phyloP scores from a whole-genome alignment of 2,113 vertebrate genomes.

The Canis aureus region DNA sequence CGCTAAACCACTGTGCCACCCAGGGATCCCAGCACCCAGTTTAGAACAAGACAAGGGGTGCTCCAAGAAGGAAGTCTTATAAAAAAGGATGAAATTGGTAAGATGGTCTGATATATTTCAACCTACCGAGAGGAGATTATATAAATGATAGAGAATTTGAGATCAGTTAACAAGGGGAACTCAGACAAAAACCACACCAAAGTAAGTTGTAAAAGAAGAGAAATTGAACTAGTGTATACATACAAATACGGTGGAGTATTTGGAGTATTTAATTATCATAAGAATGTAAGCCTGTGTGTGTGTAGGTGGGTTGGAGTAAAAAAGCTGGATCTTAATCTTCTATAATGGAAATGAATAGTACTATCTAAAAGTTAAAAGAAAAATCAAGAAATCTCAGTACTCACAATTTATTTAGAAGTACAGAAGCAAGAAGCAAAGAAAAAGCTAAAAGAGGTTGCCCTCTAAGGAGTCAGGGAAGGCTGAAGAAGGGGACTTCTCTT shows the following conservation, averaged over 20 bases:
- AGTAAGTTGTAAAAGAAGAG: neutral
- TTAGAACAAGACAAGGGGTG: neutral
- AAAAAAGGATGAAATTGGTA: neutral
- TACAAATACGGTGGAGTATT: neutral
- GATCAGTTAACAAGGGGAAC: neutral
- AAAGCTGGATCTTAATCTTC: neutral
- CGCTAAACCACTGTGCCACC: too few relatives aligned
- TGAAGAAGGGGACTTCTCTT: neutral
- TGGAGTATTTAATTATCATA: neutral
- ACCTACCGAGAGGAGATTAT: neutral
- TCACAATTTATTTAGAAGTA: conserved; percentile 1
- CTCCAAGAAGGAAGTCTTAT: neutral
- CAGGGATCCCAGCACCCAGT: too few relatives aligned
- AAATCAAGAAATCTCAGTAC: neutral
- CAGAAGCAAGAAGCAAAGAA: neutral
- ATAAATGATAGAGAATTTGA: neutral
- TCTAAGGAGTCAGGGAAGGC: neutral
- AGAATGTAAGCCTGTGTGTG: neutral
- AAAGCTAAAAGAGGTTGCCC: neutral
- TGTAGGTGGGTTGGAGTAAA: neutral
- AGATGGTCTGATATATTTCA: neutral
- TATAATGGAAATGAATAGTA: neutral
- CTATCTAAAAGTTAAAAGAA: neutral
- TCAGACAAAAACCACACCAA: neutral
- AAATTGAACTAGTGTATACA: neutral